A percentile compares a stretch with the other conserved stretches of the same genome.
These are phyloP conservation scores for Brevipalpus yothersi DNA, from an alignment of 1,140 invertebrate genomes.

Conservation along the genomic window DNA sequence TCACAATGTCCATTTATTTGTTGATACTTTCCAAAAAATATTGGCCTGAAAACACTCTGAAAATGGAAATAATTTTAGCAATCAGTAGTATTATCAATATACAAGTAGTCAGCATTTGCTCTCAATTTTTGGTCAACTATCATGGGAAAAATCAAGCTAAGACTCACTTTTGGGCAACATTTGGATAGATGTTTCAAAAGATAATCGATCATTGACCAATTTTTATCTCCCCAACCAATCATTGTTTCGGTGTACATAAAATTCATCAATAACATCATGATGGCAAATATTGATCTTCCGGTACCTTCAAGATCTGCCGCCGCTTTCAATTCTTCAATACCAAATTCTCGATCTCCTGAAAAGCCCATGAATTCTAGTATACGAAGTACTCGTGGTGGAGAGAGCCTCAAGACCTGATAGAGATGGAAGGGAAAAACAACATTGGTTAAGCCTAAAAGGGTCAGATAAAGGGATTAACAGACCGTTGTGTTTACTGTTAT, in stretches of 20 bases:
- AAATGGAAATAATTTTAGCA: not conserved
- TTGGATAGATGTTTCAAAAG: conserved; percentile 29
- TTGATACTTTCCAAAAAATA: not conserved
- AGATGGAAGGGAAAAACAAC: no score
- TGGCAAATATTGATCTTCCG: conserved; percentile 53
- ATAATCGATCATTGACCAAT: conserved; percentile 42
- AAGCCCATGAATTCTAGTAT: conserved; percentile 84
- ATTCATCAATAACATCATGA: conserved; percentile 34
- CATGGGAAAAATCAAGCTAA: conserved; percentile 30
- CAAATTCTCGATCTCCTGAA: conserved; percentile 58
- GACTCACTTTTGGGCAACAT: conserved; percentile 43
- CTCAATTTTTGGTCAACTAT: no score
- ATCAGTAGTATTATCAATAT: not conserved
- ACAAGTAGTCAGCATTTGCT: no score
- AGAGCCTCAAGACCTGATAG: conserved; percentile 54
- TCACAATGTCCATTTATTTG: not conserved
- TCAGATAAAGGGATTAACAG: no score
- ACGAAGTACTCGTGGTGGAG: conserved; percentile 59
- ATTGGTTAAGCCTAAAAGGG: no score
- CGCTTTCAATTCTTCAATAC: conserved; percentile 40
- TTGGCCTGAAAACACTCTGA: not conserved
- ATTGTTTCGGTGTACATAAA: conserved; percentile 41
- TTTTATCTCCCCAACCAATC: conserved; percentile 25
- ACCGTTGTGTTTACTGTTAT: no score
- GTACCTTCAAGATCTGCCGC: conserved; percentile 45